Conservation (phyloP, 2,113 vertebrate genomes). For the Dunckerocampus dactyliophorus region DNA sequence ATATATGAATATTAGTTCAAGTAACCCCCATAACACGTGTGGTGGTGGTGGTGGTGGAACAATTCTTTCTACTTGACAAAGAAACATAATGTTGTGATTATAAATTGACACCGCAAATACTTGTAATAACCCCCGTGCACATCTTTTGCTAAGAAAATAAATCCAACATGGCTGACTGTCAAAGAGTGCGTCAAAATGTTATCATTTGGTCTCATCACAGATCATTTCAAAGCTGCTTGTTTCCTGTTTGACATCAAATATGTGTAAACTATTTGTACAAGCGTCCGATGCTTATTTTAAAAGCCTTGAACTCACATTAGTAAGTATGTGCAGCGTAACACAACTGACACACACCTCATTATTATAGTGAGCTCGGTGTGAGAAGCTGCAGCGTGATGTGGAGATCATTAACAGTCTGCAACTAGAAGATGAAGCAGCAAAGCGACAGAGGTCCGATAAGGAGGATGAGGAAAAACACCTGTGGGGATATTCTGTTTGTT, state of each 20-base stretch:
- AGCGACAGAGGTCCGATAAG: not conserved
- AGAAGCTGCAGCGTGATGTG: not conserved
- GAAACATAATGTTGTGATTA: not conserved
- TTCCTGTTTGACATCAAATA: constrained; percentile 1
- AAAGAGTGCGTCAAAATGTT: not conserved
- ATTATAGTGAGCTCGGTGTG: not conserved
- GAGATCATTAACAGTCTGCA: not conserved
- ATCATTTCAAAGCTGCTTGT: not conserved
- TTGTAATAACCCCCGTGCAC: not conserved
- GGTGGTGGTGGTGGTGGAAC: no score
- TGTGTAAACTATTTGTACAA: not conserved
- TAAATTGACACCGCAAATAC: not conserved
- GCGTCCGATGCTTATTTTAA: not conserved
- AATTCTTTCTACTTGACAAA: no score
- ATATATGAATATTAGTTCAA: no score
- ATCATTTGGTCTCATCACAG: not conserved
- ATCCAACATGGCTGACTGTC: not conserved
- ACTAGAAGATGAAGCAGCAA: not conserved
- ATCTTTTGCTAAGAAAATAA: not conserved
- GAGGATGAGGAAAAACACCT: not conserved
- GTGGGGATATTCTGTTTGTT: not conserved
- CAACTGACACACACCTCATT: not conserved
- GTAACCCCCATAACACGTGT: no score
- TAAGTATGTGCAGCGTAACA: not conserved
- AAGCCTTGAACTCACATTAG: not conserved